phyloP scores from a whole-genome alignment of 2,888 invertebrate species.

The Leuctra nigra region DNA sequence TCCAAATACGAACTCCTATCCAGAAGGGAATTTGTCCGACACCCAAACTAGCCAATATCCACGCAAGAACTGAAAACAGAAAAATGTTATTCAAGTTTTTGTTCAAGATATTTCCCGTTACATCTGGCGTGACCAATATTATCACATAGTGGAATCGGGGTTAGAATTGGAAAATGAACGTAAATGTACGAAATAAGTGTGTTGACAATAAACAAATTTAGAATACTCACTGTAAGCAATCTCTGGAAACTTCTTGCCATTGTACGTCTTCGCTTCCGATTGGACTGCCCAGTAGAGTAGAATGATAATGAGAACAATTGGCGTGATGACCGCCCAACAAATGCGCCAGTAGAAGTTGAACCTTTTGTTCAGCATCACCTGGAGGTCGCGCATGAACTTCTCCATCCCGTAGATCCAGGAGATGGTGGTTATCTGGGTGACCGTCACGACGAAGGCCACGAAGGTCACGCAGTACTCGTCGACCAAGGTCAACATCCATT shows the following conservation, averaged over 20 bases:
- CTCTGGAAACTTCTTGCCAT: conserved; percentile 45
- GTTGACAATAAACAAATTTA: too few relatives aligned
- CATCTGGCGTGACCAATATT: too few relatives aligned
- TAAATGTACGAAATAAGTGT: too few relatives aligned
- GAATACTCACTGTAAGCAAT: conserved; percentile 55
- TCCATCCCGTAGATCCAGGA: conserved; percentile 56
- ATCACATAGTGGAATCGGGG: too few relatives aligned
- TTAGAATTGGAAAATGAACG: too few relatives aligned
- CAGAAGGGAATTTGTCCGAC: conserved; percentile 47
- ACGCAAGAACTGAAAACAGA: conserved; percentile 43
- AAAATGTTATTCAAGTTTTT: too few relatives aligned
- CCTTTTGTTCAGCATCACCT: conserved; percentile 65
- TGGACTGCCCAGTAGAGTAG: conserved; percentile 62
- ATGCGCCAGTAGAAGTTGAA: conserved; percentile 69
- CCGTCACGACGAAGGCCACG: conserved; percentile 50
- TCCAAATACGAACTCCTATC: conserved; percentile 34
- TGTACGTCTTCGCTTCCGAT: conserved; percentile 55
- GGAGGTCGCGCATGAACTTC: conserved; percentile 59
- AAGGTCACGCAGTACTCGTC: conserved; percentile 57
- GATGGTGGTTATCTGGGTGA: conserved; percentile 49
- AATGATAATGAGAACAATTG: conserved; percentile 60
- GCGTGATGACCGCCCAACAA: conserved; percentile 72
- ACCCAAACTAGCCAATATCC: conserved; percentile 45
- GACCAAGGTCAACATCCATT: conserved; percentile 51
- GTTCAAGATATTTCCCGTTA: too few relatives aligned